Evolutionary conservation across 2,797 vertebrate genomes (phyloP), one percentile per base, ranked within the genome.

Genomic region (Chromobotia macracanthus): DNA sequence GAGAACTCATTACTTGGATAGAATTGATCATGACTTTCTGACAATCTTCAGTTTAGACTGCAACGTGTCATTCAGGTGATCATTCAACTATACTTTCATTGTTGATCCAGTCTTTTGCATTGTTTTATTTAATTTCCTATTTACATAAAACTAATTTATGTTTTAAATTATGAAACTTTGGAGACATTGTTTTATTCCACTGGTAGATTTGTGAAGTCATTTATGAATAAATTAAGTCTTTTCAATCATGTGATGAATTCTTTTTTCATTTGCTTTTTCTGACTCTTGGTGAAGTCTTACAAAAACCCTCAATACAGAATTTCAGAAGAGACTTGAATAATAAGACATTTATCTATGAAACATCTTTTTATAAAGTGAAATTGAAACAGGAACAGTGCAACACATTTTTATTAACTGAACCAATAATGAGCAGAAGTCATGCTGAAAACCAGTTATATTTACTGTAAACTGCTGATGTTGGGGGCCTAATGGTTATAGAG

Each of bases 61-160:
- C 63, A 77, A 64, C 25, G 56, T 79, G 48, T 25, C 38, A 77
- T 65, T 84, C 61, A 65, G 72, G 69, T 82, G 82, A 84, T 76
- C 53, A 69, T 81, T 75, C 60, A 75, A 78, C 41, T 75, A 13
- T 72, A 76, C 79, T 38, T 85, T 84, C 72, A 68, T 71, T 79
- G 48, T 75, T 87, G 87, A 80, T 86, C 82, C 89, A 88, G 87
- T 89, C 89, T 84, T 80, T 88, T 92, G 6, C 53, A 13, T 72
- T 79, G 90, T 91, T 85, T 93, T 92, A 94, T 94, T 95, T 94
- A 95, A 95, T 90, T 89, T 90, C 89, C 88, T 93, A 91, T 93
- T 92, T 93, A 92, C 92, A 89, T 87, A 70, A 80, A 92, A 88
- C 90, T 94, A 93, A 95, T 94, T 95, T 95, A 95, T 94, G 91